Evolutionary conservation across 2,888 invertebrate species (phyloP).

Genomic region (Eupelmus urozonus): DNA sequence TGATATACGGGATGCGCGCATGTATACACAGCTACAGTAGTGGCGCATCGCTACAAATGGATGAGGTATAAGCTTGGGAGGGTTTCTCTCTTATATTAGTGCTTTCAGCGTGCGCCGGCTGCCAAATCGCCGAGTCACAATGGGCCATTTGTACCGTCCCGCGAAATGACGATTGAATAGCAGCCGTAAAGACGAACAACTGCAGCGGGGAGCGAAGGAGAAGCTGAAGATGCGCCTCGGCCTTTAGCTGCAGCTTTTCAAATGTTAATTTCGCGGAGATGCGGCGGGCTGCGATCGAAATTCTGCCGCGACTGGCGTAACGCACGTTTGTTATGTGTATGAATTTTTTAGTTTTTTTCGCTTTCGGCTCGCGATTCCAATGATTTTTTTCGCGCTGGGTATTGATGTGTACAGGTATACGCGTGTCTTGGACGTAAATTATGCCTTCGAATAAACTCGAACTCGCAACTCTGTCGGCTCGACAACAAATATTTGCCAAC

Average conservation of each 20-base stretch:
- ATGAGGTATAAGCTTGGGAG: slow-evolving; percentile 35
- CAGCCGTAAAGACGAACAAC: slow-evolving; percentile 49
- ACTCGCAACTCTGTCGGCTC: no score
- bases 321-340: no score
- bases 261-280: slow-evolving; percentile 38
- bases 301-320: slow-evolving; percentile 18
- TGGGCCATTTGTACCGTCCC: slow-evolving; percentile 60
- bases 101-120: slow-evolving; percentile 59
- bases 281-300: slow-evolving; percentile 19
- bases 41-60: slow-evolving; percentile 49
- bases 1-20: slow-evolving; percentile 48
- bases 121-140: slow-evolving; percentile 62
- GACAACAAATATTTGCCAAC: slow-evolving; percentile 20
- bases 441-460: background rate
- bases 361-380: background rate
- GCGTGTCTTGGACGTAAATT: no score
- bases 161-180: slow-evolving; percentile 59
- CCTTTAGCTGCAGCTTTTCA: slow-evolving; percentile 38
- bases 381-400: no score
- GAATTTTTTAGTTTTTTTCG: background rate
- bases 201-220: slow-evolving; percentile 54
- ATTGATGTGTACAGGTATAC: no score
- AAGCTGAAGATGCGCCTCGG: slow-evolving; percentile 22
- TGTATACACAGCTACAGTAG: slow-evolving; percentile 29
- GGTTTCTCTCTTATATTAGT: slow-evolving; percentile 53